A percentile compares a stretch with the other conserved stretches of the same genome.
phyloP scores from a whole-genome alignment of 2,888 invertebrate genomes.

The Clusia tigrina region DNA sequence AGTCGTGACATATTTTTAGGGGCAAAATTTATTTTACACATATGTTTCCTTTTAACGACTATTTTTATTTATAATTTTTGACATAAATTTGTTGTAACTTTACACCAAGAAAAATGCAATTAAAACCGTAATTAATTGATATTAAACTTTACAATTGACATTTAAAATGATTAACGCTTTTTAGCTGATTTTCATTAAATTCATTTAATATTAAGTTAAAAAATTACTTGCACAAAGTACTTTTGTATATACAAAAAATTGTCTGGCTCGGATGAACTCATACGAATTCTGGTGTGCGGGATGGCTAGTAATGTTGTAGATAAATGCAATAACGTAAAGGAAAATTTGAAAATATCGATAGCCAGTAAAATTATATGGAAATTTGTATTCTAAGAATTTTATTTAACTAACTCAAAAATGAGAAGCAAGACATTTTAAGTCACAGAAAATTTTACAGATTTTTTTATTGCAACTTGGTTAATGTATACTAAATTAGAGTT shows the following conservation, averaged over 20 bases:
- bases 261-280: slow-evolving; percentile 29
- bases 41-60: neutral
- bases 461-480: no score
- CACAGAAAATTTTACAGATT: no score
- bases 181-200: neutral
- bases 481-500: no score
- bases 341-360: neutral
- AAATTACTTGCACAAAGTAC: no score
- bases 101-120: neutral
- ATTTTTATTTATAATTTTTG: no score
- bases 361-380: no score
- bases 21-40: neutral
- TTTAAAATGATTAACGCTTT: neutral
- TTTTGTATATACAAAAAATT: neutral
- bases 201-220: neutral
- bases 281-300: neutral
- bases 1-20: slow-evolving; percentile 57
- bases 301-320: neutral
- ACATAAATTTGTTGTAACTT: neutral
- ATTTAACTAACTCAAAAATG: no score
- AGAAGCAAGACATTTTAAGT: no score
- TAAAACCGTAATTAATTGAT: neutral
- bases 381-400: no score
- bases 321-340: neutral
- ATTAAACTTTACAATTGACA: neutral